Evolutionary conservation across 2,888 invertebrate genomes (phyloP), one percentile per base, ranked within the genome.

Genomic region (Dione vanillae): DNA sequence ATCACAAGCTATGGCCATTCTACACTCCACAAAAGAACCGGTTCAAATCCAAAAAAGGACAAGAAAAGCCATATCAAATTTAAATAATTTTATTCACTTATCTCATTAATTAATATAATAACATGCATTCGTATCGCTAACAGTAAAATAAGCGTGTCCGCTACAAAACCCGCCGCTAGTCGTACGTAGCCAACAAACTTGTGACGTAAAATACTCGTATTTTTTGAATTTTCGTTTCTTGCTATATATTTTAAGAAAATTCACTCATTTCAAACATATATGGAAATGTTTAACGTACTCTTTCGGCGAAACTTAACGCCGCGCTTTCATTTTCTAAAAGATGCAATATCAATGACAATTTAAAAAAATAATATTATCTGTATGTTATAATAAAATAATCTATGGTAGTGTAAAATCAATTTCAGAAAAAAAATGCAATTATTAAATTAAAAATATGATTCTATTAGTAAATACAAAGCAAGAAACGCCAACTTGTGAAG

Each of bases 21-120:
- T 27, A 27, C 27, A 27, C n/a, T 27, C 27, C 35, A n/a, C 14
- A n/a, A n/a, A n/a, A 35, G 14, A 3, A 9, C 16, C 16, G 16
- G 2, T 49, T 10, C n/a, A n/a, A 8, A 14, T 9, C 12, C n/a
- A 37, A 37, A n/a, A 10, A 12, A 40, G 56, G 69, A 67, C n/a
- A 11, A 11, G 9, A 65, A 71, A 69, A 72, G 69, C 27, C 1
- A 37, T 54, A 27, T 83, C 77, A 83, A 83, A 82, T 89, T 90
- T 87, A 89, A 89, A 89, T 90, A 86, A 85, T 89, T 90, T 90
- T 90, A 91, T 89, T 91, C 84, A 79, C 85, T 89, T 91, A 89
- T 78, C 71, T 78, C 85, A 79, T 86, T 87, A 90, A 81, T 78
- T 86, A 85, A 87, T 89, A 82, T 85, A 54, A 35, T 37, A 91